phyloP scores from a whole-genome alignment of 2,113 vertebrate species.

The Heterotis niloticus region DNA sequence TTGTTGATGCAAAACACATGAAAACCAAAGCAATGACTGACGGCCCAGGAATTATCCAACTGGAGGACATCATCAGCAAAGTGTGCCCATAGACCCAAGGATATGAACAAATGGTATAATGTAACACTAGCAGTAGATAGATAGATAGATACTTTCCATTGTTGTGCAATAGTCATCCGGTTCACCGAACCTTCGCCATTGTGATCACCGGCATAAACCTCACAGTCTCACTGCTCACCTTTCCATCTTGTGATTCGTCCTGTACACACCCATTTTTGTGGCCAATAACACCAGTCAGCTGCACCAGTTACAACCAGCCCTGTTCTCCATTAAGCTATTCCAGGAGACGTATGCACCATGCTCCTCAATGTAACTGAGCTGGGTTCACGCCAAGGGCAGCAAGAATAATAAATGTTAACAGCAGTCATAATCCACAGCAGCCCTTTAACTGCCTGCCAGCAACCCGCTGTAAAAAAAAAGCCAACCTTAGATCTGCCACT shows the following conservation, averaged over 20 bases:
- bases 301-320: background rate
- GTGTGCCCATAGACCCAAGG: background rate
- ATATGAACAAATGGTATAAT: too few relatives aligned
- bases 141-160: too few relatives aligned
- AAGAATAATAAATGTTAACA: background rate
- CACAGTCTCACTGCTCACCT: too few relatives aligned
- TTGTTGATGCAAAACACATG: background rate
- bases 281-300: too few relatives aligned
- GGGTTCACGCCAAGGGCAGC: background rate
- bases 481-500: too few relatives aligned
- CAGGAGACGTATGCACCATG: background rate
- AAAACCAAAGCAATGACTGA: background rate
- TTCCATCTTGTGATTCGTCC: too few relatives aligned
- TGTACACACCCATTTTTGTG: too few relatives aligned
- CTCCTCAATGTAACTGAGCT: background rate
- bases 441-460: background rate
- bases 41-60: background rate
- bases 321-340: background rate
- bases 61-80: background rate
- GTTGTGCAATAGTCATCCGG: too few relatives aligned
- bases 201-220: too few relatives aligned
- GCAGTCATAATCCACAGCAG: background rate
- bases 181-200: too few relatives aligned
- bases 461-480: too few relatives aligned
- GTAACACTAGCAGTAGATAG: too few relatives aligned